phyloP scores from a whole-genome alignment of 2,113 vertebrate genomes.

The Nansenia antarctica region DNA sequence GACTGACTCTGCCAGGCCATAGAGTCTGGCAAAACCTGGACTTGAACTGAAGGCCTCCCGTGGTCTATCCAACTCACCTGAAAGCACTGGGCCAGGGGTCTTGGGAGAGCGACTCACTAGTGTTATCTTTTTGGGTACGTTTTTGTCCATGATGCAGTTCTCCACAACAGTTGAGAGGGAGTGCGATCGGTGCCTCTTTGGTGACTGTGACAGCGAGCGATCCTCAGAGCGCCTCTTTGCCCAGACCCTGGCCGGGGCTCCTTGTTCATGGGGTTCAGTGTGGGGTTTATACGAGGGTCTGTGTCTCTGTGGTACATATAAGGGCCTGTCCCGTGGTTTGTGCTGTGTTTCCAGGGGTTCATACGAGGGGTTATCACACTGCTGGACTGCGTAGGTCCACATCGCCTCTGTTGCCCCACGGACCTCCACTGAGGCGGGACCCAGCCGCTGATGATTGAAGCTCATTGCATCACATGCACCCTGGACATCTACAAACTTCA shows the following conservation, averaged over 20 bases:
- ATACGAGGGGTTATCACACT: conserved; percentile 17
- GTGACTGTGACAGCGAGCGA: conserved; percentile 53
- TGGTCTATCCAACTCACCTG: conserved; percentile 40
- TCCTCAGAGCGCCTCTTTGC: conserved; percentile 51
- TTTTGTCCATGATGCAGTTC: conserved; percentile 82
- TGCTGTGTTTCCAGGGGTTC: neutral
- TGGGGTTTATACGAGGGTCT: neutral
- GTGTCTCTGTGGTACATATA: neutral
- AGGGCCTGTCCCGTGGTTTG: neutral
- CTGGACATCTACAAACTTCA: conserved; percentile 81
- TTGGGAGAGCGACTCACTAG: too few species aligned
- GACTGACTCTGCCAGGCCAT: conserved; percentile 83
- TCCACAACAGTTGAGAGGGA: conserved; percentile 53
- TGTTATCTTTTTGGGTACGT: conserved; percentile 76
- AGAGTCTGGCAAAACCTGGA: conserved; percentile 82
- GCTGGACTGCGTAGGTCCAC: conserved; percentile 80
- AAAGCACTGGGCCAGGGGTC: too few species aligned
- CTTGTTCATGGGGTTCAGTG: conserved; percentile 30
- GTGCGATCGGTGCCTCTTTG: conserved; percentile 52
- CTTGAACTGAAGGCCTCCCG: conserved; percentile 45
- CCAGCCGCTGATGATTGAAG: conserved; percentile 78
- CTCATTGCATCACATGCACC: conserved; percentile 81
- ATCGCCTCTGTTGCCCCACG: conserved; percentile 80
- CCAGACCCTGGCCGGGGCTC: conserved; percentile 56
- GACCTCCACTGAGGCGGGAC: conserved; percentile 80